Conservation (phyloP, 2,113 vertebrate species). For the Ariopsis seemanni region DNA sequence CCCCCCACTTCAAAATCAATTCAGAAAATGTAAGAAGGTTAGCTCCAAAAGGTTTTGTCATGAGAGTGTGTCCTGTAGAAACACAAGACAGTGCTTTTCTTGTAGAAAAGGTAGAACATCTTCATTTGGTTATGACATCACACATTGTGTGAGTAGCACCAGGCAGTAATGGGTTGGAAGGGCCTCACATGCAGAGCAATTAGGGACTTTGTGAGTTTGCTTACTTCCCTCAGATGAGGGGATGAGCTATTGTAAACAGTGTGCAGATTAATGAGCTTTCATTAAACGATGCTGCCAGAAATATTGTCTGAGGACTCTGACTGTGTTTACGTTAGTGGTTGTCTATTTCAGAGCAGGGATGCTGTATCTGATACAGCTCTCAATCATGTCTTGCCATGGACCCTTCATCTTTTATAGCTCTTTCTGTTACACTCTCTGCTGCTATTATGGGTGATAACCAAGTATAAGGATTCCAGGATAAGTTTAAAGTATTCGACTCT, state of each 20-base stretch:
- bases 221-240: not conserved
- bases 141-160: not conserved
- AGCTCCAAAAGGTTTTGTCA: not conserved
- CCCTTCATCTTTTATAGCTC: not conserved
- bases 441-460: conserved; percentile 7
- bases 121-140: conserved; percentile 21
- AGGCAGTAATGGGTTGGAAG: conserved; percentile 11
- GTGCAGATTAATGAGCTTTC: conserved; percentile 26
- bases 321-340: conserved; percentile 9
- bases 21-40: not conserved
- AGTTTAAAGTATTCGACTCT: not conserved
- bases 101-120: not conserved
- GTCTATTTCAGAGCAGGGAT: not conserved
- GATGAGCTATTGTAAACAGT: not conserved
- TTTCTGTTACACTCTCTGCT: not conserved
- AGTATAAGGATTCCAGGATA: not conserved
- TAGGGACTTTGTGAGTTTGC: conserved; percentile 1
- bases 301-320: not conserved
- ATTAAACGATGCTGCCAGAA: not conserved
- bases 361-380: not conserved
- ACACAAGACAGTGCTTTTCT: conserved; percentile 2
- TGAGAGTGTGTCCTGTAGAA: not conserved
- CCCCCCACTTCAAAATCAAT: not conserved
- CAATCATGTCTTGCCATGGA: not conserved
- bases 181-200: not conserved